phyloP scores from a whole-genome alignment of 2,113 vertebrate species.

The Dunckerocampus dactyliophorus region DNA sequence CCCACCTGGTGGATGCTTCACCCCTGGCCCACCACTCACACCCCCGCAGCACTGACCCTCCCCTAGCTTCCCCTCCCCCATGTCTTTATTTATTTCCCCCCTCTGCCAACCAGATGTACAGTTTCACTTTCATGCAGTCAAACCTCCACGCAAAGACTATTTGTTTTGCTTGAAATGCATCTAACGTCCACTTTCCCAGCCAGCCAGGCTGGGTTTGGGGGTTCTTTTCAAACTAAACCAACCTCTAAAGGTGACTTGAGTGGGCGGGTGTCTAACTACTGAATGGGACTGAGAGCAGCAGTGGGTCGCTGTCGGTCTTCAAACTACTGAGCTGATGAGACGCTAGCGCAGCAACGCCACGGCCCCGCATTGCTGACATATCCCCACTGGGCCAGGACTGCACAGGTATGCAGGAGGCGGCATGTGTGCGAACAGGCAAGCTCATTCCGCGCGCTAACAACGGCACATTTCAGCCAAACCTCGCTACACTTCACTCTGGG shows the following conservation, averaged over 20 bases:
- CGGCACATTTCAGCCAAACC: conserved; percentile 37
- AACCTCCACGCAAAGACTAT: too few relatives aligned
- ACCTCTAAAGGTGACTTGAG: conserved; percentile 23
- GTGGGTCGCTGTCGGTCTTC: conserved; percentile 29
- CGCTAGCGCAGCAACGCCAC: conserved; percentile 13
- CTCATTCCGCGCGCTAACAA: conserved; percentile 43
- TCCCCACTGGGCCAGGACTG: conserved; percentile 51
- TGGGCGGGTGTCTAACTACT: conserved; percentile 59
- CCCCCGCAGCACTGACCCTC: background rate
- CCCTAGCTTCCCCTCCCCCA: conserved; percentile 1
- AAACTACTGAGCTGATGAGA: conserved; percentile 72
- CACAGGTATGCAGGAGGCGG: conserved; percentile 54
- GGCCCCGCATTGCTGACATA: conserved; percentile 61
- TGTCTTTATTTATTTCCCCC: conserved; percentile 72
- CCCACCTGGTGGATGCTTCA: background rate
- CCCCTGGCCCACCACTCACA: background rate
- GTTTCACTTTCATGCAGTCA: conserved; percentile 65
- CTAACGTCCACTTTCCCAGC: conserved; percentile 53
- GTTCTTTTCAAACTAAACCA: conserved; percentile 45
- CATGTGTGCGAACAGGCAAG: conserved; percentile 55
- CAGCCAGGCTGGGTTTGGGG: conserved; percentile 25
- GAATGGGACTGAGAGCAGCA: conserved; percentile 56
- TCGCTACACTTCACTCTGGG: background rate
- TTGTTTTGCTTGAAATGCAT: conserved; percentile 43
- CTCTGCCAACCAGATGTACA: conserved; percentile 48